These are phyloP conservation scores for Thymallus thymallus DNA, from an alignment of 2,113 vertebrate species.

Conservation along the genomic window DNA sequence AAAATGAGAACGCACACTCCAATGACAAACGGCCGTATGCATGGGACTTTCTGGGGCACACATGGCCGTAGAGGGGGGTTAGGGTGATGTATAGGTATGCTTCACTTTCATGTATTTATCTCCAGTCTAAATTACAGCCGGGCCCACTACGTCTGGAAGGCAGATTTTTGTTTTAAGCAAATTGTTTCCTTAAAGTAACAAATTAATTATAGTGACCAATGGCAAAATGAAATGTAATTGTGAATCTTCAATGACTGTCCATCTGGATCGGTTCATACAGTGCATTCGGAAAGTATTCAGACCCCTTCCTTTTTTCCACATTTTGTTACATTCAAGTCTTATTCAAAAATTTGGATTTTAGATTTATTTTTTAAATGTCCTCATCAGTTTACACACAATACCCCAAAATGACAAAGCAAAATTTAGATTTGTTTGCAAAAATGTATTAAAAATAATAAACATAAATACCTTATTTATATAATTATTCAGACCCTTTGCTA, in stretches of 20 bases:
- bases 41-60: conserved; percentile 58
- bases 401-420: no score
- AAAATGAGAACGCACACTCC: conserved; percentile 61
- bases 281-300: conserved; percentile 64
- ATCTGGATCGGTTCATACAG: not conserved
- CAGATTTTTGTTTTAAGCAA: not conserved
- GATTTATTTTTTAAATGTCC: no score
- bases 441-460: no score
- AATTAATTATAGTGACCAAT: not conserved
- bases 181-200: not conserved
- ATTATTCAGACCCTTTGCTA: no score
- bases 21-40: conserved; percentile 61
- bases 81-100: conserved; percentile 56
- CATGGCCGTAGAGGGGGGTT: conserved; percentile 11
- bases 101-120: conserved; percentile 69
- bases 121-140: conserved; percentile 55
- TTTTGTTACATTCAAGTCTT: not conserved
- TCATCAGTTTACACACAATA: no score
- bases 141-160: conserved; percentile 4
- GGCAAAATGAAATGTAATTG: not conserved
- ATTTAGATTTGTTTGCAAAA: no score
- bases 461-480: no score
- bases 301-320: not conserved
- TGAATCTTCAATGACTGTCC: not conserved
- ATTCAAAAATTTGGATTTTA: no score